Evolutionary conservation across 2,797 vertebrate species (phyloP).

Genomic region (Pangasius sanitwongsei): DNA sequence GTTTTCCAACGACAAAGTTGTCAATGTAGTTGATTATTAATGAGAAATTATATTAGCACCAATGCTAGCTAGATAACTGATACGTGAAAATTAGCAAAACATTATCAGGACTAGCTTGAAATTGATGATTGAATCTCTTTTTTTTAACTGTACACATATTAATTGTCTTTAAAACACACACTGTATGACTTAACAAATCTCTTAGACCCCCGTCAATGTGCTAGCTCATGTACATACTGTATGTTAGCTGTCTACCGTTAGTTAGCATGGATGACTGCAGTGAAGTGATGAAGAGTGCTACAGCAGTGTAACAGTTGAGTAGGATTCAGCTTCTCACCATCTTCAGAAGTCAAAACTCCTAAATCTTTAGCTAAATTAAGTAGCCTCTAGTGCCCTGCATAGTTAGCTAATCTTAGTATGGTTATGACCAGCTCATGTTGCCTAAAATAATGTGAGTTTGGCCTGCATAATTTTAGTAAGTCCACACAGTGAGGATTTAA

Average conservation of each 20-base stretch:
- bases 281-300: background rate
- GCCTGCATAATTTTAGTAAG: background rate
- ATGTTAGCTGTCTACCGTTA: no score
- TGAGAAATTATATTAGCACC: background rate
- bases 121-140: background rate
- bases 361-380: background rate
- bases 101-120: background rate
- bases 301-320: background rate
- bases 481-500: background rate
- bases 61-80: background rate
- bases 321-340: background rate
- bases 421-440: background rate
- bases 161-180: background rate
- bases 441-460: background rate
- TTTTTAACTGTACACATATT: background rate
- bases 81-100: background rate
- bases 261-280: background rate
- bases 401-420: background rate
- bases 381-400: background rate
- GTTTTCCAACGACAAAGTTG: background rate
- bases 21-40: background rate
- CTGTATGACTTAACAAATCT: background rate
- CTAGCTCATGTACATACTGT: background rate
- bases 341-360: background rate
- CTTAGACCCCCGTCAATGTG: background rate